A percentile compares a stretch with the other conserved stretches of the same genome.
Evolutionary conservation across 2,797 vertebrate genomes (phyloP).

Genomic region (Schizopygopsis pylzovi): DNA sequence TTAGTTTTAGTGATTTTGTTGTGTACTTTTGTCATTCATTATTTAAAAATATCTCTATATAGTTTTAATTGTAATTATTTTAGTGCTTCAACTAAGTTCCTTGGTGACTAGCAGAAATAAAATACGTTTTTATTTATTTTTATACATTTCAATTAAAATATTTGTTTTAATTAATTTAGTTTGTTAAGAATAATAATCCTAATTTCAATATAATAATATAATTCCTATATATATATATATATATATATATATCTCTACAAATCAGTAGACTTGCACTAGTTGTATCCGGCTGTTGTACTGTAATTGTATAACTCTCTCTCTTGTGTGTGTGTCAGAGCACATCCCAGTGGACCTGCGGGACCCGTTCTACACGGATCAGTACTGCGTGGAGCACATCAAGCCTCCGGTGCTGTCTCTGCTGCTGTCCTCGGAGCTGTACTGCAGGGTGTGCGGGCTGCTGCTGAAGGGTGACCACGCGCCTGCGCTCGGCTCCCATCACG

Average conservation of each 20-base stretch:
- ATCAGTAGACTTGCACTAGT: neutral
- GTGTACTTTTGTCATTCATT: neutral
- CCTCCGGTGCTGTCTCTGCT: slow-evolving; percentile 89
- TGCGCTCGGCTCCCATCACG: slow-evolving; percentile 86
- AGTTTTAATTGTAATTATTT: neutral
- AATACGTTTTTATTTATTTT: too few species aligned
- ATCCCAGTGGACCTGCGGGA: slow-evolving; percentile 90
- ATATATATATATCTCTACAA: too few species aligned
- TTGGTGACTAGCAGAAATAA: neutral
- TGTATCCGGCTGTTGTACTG: neutral
- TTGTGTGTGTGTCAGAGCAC: slow-evolving; percentile 78
- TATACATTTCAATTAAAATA: too few species aligned
- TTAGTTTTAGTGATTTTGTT: neutral
- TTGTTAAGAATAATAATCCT: too few species aligned
- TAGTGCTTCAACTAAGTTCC: neutral
- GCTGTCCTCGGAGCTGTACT: slow-evolving; percentile 92
- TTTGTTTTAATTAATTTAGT: too few species aligned
- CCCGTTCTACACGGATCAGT: slow-evolving; percentile 95
- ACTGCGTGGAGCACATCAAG: slow-evolving; percentile 97
- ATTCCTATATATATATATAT: too few species aligned
- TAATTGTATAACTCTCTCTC: neutral
- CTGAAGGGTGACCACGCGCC: slow-evolving; percentile 88
- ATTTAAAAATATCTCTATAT: neutral
- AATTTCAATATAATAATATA: too few species aligned
- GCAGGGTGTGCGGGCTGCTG: slow-evolving; percentile 89